Evolutionary conservation across 2,888 invertebrate genomes (phyloP), one percentile per base, ranked within the genome.

Genomic region (Drosophila maculinotata): DNA sequence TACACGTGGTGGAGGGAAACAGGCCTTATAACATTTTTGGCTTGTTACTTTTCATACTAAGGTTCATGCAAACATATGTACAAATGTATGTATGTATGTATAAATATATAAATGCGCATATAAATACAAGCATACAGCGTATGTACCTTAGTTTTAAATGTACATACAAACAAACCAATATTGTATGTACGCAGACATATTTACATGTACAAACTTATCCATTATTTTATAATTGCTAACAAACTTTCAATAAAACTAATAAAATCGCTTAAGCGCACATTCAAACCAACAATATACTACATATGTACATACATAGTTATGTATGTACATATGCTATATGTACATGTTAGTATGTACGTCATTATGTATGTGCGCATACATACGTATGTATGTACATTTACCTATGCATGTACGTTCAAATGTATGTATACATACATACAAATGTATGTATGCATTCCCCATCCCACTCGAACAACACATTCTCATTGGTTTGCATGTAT

Each of bases 1-100:
- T 81, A 80, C 83, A 81, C 80, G 83, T 83, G 80, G 83, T 81
- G 83, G 80, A 83, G 83, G 80, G 67, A 79, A 81, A 69, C 77
- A 70, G 76, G 69, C 76, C 71, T 76, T 73, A 62, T 69, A 69
- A 74, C 65, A 73, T 69, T 70, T 75, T 80, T 75, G 69, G 66
- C 57, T 73, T 74, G 69, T 54, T 72, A 63, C 75, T 70, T 70
- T 69, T 70, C 48, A 42, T 60, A 66, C 70, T 54, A 56, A 56
- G 51, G 45, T 56, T 58, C 62, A 57, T 64, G 39, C 47, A 44
- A 71, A 69, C 77, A 60, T 60, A 58, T 57, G 52, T 44, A 51
- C 38, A 36, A 58, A 56, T 42, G 30, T 66, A 69, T 28, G 31
- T 58, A 48, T 41, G 20, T 36, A 23, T 53, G 63, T 42, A 63